Evolutionary conservation across 2,888 invertebrate genomes (phyloP).

Genomic region (Melikaiella ostensackeni): DNA sequence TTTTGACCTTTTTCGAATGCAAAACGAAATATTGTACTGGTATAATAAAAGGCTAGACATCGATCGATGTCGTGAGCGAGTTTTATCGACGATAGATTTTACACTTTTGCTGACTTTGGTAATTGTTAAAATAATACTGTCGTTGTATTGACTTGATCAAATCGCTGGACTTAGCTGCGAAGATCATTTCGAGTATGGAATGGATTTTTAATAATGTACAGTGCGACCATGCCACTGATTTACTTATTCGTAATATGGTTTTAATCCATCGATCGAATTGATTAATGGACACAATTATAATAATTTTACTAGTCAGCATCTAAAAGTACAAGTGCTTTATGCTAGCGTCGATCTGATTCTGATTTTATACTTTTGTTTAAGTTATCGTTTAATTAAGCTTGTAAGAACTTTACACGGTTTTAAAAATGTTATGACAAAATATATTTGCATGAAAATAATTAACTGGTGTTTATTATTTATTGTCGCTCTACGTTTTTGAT

Average conservation of each 20-base stretch:
- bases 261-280: background rate
- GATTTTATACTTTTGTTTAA: constrained; percentile 20
- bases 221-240: constrained; percentile 34
- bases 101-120: constrained; percentile 37
- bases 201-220: constrained; percentile 28
- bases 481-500: background rate
- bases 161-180: constrained; percentile 33
- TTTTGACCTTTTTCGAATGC: constrained; percentile 15
- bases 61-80: constrained; percentile 9
- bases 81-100: constrained; percentile 41
- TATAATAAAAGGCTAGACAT: constrained; percentile 42
- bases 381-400: constrained; percentile 33
- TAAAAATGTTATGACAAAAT: constrained; percentile 35
- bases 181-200: constrained; percentile 18
- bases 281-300: background rate
- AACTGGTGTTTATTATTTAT: constrained; percentile 29
- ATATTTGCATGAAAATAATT: constrained; percentile 39
- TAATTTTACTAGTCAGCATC: constrained; percentile 29
- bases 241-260: constrained; percentile 3
- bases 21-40: constrained; percentile 40
- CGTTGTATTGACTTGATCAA: constrained; percentile 28
- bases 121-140: constrained; percentile 38
- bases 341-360: background rate
- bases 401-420: constrained; percentile 24
- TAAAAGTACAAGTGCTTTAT: constrained; percentile 18